Evolutionary conservation across 2,797 vertebrate species (phyloP).

Genomic region (Spondyliosoma cantharus): DNA sequence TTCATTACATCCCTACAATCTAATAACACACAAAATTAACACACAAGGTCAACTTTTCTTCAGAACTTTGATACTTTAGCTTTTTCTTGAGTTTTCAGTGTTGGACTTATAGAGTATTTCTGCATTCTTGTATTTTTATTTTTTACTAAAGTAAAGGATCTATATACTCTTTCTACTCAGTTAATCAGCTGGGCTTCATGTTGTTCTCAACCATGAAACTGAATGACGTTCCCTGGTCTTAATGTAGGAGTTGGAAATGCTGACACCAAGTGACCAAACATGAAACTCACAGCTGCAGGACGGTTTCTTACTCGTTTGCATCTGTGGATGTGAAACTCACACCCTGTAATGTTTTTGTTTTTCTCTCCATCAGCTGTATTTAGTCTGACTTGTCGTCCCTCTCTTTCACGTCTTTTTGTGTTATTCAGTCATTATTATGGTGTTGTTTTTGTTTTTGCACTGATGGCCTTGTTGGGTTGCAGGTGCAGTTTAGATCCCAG

Average conservation of each 20-base stretch:
- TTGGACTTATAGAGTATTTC: background rate
- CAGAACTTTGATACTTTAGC: background rate
- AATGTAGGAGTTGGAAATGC: conserved; percentile 27
- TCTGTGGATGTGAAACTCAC: background rate
- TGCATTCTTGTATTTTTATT: background rate
- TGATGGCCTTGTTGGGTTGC: background rate
- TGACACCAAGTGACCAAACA: conserved; percentile 60
- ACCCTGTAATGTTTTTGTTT: background rate
- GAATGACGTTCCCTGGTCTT: background rate
- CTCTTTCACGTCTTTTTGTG: background rate
- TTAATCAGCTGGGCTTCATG: background rate
- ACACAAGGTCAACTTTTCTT: background rate
- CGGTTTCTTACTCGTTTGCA: no score
- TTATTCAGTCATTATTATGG: no score
- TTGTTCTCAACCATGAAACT: background rate
- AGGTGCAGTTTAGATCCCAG: background rate
- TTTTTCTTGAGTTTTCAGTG: background rate
- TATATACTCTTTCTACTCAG: background rate
- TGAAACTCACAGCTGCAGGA: conserved; percentile 10
- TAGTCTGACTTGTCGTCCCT: background rate
- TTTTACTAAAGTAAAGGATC: background rate
- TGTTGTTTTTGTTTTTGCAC: background rate
- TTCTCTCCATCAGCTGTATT: background rate
- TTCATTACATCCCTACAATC: no score
- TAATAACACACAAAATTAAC: background rate